Percentiles rank a stretch among this genome's conserved stretches.
These are phyloP conservation scores for Eupithecia subfuscata DNA, from an alignment of 2,888 invertebrate species.

Conservation along the genomic window DNA sequence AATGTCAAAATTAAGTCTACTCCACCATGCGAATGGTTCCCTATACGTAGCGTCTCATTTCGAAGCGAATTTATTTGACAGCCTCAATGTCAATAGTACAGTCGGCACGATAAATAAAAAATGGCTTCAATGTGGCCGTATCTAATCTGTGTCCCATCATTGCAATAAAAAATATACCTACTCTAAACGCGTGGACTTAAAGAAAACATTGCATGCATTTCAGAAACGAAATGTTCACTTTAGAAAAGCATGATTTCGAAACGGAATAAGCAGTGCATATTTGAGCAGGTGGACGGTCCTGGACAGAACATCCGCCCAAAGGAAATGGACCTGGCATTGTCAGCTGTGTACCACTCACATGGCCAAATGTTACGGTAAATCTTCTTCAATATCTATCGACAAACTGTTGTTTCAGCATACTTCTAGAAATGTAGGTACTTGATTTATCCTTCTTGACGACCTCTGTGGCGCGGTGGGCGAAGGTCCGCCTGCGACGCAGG, in stretches of 20 bases:
- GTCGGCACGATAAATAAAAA: no score
- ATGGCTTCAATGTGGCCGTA: no score
- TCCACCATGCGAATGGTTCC: neutral
- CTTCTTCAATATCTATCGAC: neutral
- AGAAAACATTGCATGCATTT: neutral
- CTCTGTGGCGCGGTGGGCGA: no score
- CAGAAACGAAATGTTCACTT: neutral
- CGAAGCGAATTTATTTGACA: no score
- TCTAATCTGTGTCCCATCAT: no score
- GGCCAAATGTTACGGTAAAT: neutral
- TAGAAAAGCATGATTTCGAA: neutral
- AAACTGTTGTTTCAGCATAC: neutral
- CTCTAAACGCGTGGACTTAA: no score
- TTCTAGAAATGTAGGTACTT: neutral
- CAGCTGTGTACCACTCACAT: neutral
- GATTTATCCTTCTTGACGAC: no score
- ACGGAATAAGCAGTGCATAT: neutral
- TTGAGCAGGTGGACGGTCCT: neutral
- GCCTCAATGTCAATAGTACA: no score
- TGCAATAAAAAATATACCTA: no score
- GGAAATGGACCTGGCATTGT: constrained; percentile 9
- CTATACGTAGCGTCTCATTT: no score
- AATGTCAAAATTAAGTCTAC: neutral
- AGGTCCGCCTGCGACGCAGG: no score
- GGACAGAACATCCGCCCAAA: neutral